Conservation (phyloP, 2,113 vertebrate species). For the Stigmatopora argus region DNA sequence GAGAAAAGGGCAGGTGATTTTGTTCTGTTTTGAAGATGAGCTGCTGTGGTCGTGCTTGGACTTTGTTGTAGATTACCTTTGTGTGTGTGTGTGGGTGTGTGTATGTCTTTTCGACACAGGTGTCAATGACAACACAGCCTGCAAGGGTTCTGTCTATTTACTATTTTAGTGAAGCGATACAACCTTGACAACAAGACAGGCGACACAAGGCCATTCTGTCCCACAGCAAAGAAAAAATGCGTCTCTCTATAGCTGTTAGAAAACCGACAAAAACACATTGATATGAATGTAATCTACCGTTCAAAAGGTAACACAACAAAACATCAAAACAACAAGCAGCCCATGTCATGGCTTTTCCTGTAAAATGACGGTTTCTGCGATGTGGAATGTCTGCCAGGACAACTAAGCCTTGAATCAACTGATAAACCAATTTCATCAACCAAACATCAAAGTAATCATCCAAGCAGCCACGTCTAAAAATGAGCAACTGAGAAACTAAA, state of each 20-base stretch:
- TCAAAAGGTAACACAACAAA: no score
- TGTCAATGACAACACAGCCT: slow-evolving; percentile 12
- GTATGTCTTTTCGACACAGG: background rate
- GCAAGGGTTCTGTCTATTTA: slow-evolving; percentile 16
- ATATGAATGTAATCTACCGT: background rate
- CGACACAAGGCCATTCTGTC: background rate
- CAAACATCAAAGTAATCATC: no score
- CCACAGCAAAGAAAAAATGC: no score
- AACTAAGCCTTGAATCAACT: background rate
- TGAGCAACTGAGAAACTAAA: no score
- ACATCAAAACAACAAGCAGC: no score
- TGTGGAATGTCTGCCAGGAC: no score
- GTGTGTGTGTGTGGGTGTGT: background rate
- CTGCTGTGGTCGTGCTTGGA: background rate
- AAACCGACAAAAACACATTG: background rate
- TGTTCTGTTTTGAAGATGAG: background rate
- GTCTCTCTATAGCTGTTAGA: background rate
- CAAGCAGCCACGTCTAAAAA: no score
- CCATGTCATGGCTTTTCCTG: no score
- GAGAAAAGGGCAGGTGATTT: background rate
- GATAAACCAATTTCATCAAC: no score
- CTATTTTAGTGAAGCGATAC: background rate
- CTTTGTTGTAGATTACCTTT: background rate
- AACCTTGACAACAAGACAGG: background rate
- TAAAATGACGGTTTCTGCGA: no score